Base-by-base conservation (phyloP, 1,140 invertebrate species). In the Trichoplusia ni region DNA sequence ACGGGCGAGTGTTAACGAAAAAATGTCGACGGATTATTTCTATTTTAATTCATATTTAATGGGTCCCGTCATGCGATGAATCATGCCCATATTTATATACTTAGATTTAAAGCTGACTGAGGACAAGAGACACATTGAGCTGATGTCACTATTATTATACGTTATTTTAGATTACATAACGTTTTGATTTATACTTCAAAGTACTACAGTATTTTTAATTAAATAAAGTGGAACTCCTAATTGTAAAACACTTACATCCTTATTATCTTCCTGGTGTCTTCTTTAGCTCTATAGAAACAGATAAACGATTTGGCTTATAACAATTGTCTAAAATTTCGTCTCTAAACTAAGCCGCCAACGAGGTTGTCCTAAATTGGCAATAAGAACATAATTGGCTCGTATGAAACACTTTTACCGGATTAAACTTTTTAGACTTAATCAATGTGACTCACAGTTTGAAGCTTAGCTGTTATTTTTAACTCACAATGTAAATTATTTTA, bases 1-100 rank as follows among this genome's bases (percentile, higher is more conserved):
- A 40, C n/a, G 19, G 23, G 37, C 21, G 35, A 40, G 14, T 42
- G 9, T 31, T n/a, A n/a, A n/a, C 11, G 27, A 33, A 19, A 33
- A 29, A 46, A 49, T 49, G 14, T 9, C 13, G 58, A 27, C 23
- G 19, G 25, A 51, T 58, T 51, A 44, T 62, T 49, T 51, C 21
- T 62, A 49, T 49, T 38, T 60, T 60, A 60, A 60, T 60, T 60
- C 27, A 33, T 60, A 46, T 60, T 60, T 60, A 60, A 60, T 60
- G 29, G 42, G 56, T 47, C 18, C 13, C 35, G 42, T 35, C 29
- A 47, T 60, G 29, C 14, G 18, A 35, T 60, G 56, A 60, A 31
- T 47, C 56, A 60, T 33, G 9, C 21, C 27, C 37, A 35, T 60
- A 37, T 46, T 46, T 46, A 47, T 60, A 33, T 58, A 29, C 35